Evolutionary conservation across 92 coral and sea anemone species (phyloP), one percentile per base, ranked within the genome.

Genomic region (Meandrina meandrites): DNA sequence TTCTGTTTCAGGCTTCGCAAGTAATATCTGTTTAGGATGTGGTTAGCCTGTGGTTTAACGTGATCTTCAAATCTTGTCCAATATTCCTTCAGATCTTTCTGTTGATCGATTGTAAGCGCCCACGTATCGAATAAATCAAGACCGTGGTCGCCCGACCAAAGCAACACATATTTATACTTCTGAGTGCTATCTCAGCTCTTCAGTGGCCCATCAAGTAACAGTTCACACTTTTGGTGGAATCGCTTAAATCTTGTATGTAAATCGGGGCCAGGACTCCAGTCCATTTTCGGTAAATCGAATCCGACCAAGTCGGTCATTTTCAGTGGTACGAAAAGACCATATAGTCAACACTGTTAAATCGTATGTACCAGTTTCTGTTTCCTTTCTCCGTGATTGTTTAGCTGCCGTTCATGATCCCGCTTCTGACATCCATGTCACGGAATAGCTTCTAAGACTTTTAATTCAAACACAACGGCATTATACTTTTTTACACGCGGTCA

Each of bases 251-350:
- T 78, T 24, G 83, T 72, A 48, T 58, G 50, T 62, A 88, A 78
- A 91, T 90, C 93, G 7, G 94, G 93, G 42, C 97, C 92, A 15
- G 82, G 81, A 15, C 90, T 80, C 91, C 94, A 90, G 66, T 94
- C 94, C 87, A 90, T 90, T 69, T 83, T 94, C 24, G 88, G 93
- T 42, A 62, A 7, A 74, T 88, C 91, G 50, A 92, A 92, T n/a
- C 94, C 94, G 16, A 89, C 48, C 30, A 94, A 87, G 56, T 94
- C 91, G 81, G 92, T 88, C 91, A 86, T 92, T 79, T 83, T 76
- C 53, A 68, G 72, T 35, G 24, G 32, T 34, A 34, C 40, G 28
- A 54, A 32, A 16, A 15, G 82, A 60, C 75, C 78, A 47, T 76
- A 16, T 78, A 60, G 78, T 70, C 76, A 16, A 53, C 40, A 13